Conservation (phyloP, 2,797 vertebrate species). For the Phoeniculus purpureus region DNA sequence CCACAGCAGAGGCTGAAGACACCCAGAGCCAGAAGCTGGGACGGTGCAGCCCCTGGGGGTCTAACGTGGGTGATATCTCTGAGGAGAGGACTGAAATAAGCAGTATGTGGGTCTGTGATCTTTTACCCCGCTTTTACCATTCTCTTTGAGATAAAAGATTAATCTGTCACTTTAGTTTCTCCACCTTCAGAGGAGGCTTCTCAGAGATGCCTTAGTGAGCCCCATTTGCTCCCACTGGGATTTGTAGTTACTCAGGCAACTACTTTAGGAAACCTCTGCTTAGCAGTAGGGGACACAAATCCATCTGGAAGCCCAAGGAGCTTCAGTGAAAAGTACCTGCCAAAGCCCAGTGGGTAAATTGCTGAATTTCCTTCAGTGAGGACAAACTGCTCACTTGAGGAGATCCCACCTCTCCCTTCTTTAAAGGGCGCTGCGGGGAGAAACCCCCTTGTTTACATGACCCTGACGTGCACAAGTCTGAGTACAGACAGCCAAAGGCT, state of each 20-base stretch:
- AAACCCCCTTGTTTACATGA: not conserved
- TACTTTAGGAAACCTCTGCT: not conserved
- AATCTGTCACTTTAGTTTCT: not conserved
- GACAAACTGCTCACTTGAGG: not conserved
- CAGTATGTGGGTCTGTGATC: fast-evolving
- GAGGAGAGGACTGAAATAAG: not conserved
- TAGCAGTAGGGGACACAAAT: not conserved
- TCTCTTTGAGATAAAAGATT: not conserved
- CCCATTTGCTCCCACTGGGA: not conserved
- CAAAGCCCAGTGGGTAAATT: not conserved
- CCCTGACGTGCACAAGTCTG: not conserved
- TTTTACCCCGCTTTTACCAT: not conserved
- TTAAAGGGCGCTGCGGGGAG: not conserved
- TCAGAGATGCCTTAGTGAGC: not conserved
- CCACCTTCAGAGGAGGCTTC: not conserved
- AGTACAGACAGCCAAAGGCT: not conserved
- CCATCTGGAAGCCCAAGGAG: not conserved
- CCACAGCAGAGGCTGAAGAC: not conserved
- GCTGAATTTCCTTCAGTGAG: not conserved
- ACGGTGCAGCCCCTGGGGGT: not conserved
- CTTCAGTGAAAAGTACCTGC: not conserved
- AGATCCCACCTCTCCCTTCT: not conserved
- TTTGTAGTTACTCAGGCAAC: not conserved
- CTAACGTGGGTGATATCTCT: fast-evolving
- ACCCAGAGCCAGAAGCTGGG: not conserved